Percentiles rank a stretch among this genome's conserved stretches.
These are phyloP conservation scores for Nannoperca obscura DNA, from an alignment of 2,797 vertebrate species.

Conservation along the genomic window DNA sequence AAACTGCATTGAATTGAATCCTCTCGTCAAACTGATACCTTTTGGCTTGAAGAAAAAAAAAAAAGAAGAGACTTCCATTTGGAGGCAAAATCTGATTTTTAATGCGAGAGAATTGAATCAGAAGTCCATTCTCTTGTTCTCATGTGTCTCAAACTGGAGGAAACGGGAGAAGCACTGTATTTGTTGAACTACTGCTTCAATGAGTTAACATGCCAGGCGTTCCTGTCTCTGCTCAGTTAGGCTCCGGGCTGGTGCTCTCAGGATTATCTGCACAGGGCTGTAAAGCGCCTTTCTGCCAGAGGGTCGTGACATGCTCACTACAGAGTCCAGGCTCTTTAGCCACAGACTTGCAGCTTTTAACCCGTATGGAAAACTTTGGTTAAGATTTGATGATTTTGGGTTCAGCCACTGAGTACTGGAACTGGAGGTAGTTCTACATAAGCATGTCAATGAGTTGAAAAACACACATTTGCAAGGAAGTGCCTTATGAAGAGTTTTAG, in stretches of 20 bases:
- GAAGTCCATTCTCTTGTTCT: slow-evolving; percentile 64
- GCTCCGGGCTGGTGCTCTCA: slow-evolving; percentile 20
- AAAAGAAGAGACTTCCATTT: slow-evolving; percentile 5
- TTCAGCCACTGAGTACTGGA: not conserved
- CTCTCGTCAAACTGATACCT: slow-evolving; percentile 40
- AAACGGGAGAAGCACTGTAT: slow-evolving; percentile 39
- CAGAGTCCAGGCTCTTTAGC: slow-evolving; percentile 12
- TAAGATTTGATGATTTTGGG: slow-evolving; percentile 3
- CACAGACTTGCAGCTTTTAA: slow-evolving; percentile 19
- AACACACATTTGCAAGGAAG: slow-evolving; percentile 15
- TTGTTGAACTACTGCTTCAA: slow-evolving; percentile 15
- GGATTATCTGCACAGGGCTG: slow-evolving; percentile 24
- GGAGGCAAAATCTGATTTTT: slow-evolving; percentile 41
- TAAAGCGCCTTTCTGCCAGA: slow-evolving; percentile 3
- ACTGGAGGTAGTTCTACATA: not conserved
- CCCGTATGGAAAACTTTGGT: slow-evolving; percentile 5
- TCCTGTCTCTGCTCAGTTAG: slow-evolving; percentile 26
- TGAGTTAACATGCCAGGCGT: slow-evolving; percentile 45
- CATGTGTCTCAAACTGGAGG: slow-evolving; percentile 43
- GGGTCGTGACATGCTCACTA: slow-evolving; percentile 17
- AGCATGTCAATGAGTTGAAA: slow-evolving; percentile 3
- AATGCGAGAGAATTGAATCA: slow-evolving; percentile 62
- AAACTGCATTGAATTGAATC: too few species aligned
- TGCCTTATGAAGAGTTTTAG: slow-evolving; percentile 23
- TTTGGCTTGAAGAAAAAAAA: slow-evolving; percentile 5